These are phyloP conservation scores for Schizopygopsis malacanthus DNA, from an alignment of 2,797 vertebrate species.

Conservation along the genomic window DNA sequence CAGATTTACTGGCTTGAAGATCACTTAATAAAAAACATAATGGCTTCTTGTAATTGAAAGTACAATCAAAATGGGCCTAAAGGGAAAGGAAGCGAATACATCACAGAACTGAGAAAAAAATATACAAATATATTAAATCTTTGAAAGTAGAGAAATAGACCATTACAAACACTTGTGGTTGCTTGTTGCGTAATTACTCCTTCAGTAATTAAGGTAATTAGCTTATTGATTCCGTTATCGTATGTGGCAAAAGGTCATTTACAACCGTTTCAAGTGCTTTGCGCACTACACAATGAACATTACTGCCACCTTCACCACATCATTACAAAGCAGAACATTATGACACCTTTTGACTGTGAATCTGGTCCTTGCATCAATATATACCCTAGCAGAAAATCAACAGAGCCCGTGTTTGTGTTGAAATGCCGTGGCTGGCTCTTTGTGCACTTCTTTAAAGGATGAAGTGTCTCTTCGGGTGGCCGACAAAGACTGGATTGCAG, in stretches of 20 bases:
- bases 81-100: conserved; percentile 17
- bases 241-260: conserved; percentile 11
- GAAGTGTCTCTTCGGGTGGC: conserved; percentile 28
- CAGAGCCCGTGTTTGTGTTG: conserved; percentile 1
- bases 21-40: conserved; percentile 59
- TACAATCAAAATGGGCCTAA: conserved; percentile 51
- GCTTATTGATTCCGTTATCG: conserved; percentile 40
- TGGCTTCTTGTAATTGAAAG: conserved; percentile 55
- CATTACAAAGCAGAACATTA: not conserved
- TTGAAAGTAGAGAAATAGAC: not conserved
- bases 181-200: conserved; percentile 14
- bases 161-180: not conserved
- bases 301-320: not conserved
- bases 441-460: conserved; percentile 30
- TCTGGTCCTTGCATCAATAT: not conserved
- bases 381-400: conserved; percentile 26
- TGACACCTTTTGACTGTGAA: not conserved
- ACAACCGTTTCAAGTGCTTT: not conserved
- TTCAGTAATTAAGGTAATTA: conserved; percentile 15
- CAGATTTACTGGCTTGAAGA: conserved; percentile 54
- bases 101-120: conserved; percentile 9
- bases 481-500: not conserved
- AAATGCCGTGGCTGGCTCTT: not conserved
- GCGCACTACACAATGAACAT: not conserved
- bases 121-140: not conserved